Evolutionary conservation across 2,888 invertebrate species (phyloP).

Genomic region (Phoronis australis): DNA sequence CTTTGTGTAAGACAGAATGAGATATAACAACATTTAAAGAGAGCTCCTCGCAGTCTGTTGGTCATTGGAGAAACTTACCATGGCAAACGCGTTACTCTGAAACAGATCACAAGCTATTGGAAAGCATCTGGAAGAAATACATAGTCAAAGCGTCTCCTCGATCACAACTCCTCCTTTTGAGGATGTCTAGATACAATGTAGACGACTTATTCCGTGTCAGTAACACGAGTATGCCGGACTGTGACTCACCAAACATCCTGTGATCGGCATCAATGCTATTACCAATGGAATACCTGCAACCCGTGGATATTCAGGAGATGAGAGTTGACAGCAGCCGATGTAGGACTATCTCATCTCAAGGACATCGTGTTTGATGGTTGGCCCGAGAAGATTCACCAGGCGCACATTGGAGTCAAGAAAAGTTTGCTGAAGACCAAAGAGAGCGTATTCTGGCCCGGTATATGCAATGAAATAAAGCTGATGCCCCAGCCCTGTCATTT

Average conservation of each 20-base stretch:
- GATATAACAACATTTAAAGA: too few relatives aligned
- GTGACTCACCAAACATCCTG: slow-evolving; percentile 2
- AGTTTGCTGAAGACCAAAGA: not conserved
- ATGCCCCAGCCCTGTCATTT: not conserved
- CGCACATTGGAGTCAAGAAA: not conserved
- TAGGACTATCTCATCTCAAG: slow-evolving; percentile 4
- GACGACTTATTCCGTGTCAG: not conserved
- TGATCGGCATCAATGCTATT: too few relatives aligned
- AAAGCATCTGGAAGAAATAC: too few relatives aligned
- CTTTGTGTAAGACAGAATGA: too few relatives aligned
- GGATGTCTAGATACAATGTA: not conserved
- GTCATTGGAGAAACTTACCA: too few relatives aligned
- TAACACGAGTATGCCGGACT: not conserved
- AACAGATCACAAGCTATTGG: too few relatives aligned
- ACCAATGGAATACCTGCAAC: too few relatives aligned
- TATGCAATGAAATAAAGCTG: not conserved
- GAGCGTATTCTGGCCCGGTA: not conserved
- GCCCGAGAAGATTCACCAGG: too few relatives aligned
- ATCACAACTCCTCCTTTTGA: not conserved
- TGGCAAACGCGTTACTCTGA: too few relatives aligned
- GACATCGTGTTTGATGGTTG: slow-evolving; percentile 3
- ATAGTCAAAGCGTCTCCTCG: too few relatives aligned
- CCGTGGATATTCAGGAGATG: too few relatives aligned
- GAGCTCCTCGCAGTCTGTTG: not conserved
- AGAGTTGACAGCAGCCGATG: not conserved